phyloP scores from a whole-genome alignment of 2,797 vertebrate species.

The Rhabdomys pumilio region DNA sequence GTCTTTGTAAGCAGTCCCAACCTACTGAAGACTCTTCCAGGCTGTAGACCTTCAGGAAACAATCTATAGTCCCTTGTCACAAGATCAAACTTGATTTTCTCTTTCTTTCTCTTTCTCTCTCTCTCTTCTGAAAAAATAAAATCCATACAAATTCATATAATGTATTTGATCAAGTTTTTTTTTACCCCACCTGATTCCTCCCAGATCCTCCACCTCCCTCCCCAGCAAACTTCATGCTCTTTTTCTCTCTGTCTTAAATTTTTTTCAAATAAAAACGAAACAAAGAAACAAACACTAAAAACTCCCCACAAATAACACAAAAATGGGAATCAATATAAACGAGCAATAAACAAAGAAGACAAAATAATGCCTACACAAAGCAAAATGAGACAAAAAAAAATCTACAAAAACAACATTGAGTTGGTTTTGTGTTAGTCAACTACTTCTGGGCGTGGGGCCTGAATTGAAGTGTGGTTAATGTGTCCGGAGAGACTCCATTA shows the following conservation, averaged over 20 bases:
- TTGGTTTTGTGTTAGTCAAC: background rate
- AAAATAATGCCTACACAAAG: background rate
- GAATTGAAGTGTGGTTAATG: background rate
- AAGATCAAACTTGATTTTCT: background rate
- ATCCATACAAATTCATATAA: background rate
- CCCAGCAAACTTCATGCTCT: background rate
- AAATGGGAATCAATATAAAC: background rate
- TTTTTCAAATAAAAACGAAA: background rate
- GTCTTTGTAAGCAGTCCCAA: slow-evolving; percentile 35
- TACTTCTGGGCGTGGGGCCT: background rate
- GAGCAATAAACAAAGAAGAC: background rate
- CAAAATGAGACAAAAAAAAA: background rate
- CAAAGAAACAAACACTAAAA: background rate
- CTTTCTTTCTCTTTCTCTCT: background rate
- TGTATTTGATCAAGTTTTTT: background rate
- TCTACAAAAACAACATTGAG: background rate
- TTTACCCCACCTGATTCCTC: background rate
- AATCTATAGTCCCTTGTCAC: background rate
- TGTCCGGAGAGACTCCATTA: background rate
- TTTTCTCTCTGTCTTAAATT: background rate
- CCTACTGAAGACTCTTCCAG: slow-evolving; percentile 29
- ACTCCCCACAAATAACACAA: background rate
- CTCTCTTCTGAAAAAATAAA: background rate
- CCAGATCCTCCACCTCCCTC: background rate
- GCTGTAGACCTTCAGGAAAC: slow-evolving; percentile 23